phyloP scores from a whole-genome alignment of 2,797 vertebrate genomes.

The Macropodus opercularis region DNA sequence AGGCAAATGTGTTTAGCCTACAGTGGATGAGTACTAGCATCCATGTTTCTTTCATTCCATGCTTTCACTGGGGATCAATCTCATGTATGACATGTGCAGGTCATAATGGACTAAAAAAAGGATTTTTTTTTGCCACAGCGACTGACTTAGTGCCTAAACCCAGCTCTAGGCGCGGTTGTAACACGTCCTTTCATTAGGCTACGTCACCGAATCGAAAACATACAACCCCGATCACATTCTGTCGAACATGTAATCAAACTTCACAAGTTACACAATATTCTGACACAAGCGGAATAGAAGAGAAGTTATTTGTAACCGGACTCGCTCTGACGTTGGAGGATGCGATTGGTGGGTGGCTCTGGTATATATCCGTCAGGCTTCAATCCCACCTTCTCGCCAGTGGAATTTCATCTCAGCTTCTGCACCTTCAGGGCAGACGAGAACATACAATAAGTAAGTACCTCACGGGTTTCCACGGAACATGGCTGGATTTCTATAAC shows the following conservation, averaged over 20 bases:
- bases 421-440: conserved; percentile 88
- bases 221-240: not conserved
- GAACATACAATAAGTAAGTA: conserved; percentile 86
- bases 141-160: too few relatives aligned
- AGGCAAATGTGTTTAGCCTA: not conserved
- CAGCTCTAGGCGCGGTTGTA: not conserved
- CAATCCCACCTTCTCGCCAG: conserved; percentile 83
- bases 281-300: conserved; percentile 22
- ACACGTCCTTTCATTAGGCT: not conserved
- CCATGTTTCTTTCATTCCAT: too few relatives aligned
- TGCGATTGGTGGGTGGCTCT: conserved; percentile 77
- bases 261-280: not conserved
- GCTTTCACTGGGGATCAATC: not conserved
- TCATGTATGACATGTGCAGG: not conserved
- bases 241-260: not conserved
- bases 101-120: not conserved
- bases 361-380: conserved; percentile 78
- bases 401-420: conserved; percentile 87
- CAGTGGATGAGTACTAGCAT: too few relatives aligned
- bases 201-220: not conserved
- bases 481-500: rapidly evolving
- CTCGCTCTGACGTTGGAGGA: conserved; percentile 71
- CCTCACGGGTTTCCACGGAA: not conserved
- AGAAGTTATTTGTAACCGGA: conserved; percentile 67
- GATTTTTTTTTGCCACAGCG: not conserved